Percentiles rank a stretch among this genome's conserved stretches.
phyloP scores from a whole-genome alignment of 2,797 vertebrate species.

The Chloroceryle amazona region DNA sequence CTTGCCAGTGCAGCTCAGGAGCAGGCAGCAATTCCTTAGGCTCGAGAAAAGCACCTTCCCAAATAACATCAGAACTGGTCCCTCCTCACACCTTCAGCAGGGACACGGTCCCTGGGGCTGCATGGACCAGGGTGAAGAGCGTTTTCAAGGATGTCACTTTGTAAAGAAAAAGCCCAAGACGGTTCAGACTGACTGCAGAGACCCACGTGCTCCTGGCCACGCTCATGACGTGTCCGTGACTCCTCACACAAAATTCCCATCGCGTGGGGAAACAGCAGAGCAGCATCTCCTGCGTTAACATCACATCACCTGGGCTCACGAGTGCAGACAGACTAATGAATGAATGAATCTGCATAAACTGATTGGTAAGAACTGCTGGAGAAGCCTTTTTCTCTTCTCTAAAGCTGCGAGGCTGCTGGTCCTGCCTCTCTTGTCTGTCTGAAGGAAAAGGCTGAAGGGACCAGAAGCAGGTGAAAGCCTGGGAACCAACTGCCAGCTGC shows the following conservation, averaged over 20 bases:
- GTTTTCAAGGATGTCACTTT: not conserved
- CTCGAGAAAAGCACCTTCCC: not conserved
- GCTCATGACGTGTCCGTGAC: fast-evolving
- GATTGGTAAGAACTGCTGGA: not conserved
- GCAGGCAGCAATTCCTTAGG: not conserved
- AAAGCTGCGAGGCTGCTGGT: not conserved
- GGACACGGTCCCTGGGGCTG: not conserved
- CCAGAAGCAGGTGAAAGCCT: not conserved
- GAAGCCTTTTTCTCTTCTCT: not conserved
- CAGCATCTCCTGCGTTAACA: fast-evolving
- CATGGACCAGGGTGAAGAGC: not conserved
- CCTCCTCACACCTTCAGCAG: not conserved
- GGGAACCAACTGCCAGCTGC: not conserved
- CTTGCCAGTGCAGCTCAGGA: fast-evolving
- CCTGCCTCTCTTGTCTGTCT: not conserved
- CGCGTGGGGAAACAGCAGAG: not conserved
- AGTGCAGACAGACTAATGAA: not conserved
- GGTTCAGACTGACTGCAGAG: fast-evolving
- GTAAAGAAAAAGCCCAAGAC: not conserved
- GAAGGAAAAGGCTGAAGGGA: not conserved
- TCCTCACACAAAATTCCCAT: not conserved
- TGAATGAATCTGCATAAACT: fast-evolving
- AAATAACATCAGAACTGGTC: not conserved
- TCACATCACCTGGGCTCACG: fast-evolving
- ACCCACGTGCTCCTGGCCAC: fast-evolving